phyloP scores from a whole-genome alignment of 2,797 vertebrate genomes.

The Gymnodraco acuticeps region DNA sequence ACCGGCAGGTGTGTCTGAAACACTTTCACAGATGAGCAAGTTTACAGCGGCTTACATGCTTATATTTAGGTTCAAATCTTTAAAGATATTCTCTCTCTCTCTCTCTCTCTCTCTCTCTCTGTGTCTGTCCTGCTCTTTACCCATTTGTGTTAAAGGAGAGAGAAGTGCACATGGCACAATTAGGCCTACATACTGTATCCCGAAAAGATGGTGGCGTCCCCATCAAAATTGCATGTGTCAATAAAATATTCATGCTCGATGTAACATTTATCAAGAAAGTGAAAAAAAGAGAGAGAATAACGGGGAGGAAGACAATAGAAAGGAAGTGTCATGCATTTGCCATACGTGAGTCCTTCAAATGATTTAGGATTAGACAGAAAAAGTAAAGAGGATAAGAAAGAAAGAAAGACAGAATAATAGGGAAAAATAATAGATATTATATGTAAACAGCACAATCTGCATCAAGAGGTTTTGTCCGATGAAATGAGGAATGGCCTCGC shows the following conservation, averaged over 20 bases:
- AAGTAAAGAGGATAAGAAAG: neutral
- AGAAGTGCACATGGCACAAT: conserved; percentile 61
- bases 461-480: conserved; percentile 9
- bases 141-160: conserved; percentile 28
- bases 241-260: conserved; percentile 82
- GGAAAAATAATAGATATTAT: no score
- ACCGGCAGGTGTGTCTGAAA: conserved; percentile 20
- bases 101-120: no score
- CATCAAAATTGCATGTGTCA: conserved; percentile 80
- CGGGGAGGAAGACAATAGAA: conserved; percentile 12
- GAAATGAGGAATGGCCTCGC: neutral
- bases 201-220: conserved; percentile 61
- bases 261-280: conserved; percentile 81
- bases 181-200: conserved; percentile 57
- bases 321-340: conserved; percentile 44
- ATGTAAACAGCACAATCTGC: neutral
- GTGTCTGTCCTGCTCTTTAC: neutral
- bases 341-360: conserved; percentile 23
- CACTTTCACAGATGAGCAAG: conserved; percentile 38
- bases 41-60: conserved; percentile 6
- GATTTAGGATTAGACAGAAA: conserved; percentile 6
- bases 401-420: neutral
- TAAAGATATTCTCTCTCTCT: neutral
- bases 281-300: neutral
- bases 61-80: conserved; percentile 5